These are phyloP conservation scores for Antechinus flavipes DNA, from an alignment of 2,113 vertebrate genomes.

Conservation along the genomic window DNA sequence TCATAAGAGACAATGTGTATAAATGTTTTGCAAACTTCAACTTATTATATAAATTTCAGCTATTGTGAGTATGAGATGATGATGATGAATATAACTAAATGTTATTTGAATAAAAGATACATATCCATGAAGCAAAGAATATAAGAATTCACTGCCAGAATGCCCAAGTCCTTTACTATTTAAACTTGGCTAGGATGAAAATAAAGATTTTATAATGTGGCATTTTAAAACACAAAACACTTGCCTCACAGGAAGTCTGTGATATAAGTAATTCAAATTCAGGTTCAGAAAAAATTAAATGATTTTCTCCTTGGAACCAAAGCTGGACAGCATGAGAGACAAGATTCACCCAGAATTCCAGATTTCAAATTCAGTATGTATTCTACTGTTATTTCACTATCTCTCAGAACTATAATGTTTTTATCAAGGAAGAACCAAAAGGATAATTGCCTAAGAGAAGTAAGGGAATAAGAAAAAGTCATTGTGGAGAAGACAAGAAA, in stretches of 20 bases:
- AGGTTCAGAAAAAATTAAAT: not conserved
- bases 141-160: not conserved
- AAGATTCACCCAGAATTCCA: not conserved
- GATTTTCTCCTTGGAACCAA: not conserved
- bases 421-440: not conserved
- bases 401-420: not conserved
- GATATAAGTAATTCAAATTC: not conserved
- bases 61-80: not conserved
- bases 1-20: not conserved
- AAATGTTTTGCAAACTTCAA: not conserved
- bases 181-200: not conserved
- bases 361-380: too few species aligned
- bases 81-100: not conserved
- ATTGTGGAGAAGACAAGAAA: not conserved
- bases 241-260: not conserved
- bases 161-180: too few species aligned
- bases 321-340: not conserved
- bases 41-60: not conserved
- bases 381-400: too few species aligned
- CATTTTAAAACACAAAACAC: not conserved
- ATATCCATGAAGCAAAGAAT: not conserved
- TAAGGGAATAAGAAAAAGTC: not conserved
- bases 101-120: not conserved
- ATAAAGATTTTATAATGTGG: not conserved
- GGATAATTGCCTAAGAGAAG: not conserved